phyloP scores from a whole-genome alignment of 2,888 invertebrate genomes.

The Agrilus biguttatus region DNA sequence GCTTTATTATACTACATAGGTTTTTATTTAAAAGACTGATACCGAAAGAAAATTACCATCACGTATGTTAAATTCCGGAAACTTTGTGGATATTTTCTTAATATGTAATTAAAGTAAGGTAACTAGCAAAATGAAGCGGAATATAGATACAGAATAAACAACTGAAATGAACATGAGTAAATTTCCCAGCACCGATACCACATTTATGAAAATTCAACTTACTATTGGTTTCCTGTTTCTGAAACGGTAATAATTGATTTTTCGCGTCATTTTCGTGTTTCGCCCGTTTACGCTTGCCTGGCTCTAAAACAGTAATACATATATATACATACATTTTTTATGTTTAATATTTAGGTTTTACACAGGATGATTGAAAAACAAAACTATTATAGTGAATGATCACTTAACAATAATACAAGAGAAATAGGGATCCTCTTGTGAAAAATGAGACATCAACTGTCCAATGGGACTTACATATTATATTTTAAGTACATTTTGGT shows the following conservation, averaged over 20 bases:
- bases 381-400: background rate
- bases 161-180: slow-evolving; percentile 1
- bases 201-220: slow-evolving; percentile 27
- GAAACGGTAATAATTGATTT: slow-evolving; percentile 30
- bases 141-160: slow-evolving; percentile 1
- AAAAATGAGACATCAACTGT: no score
- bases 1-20: no score
- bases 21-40: no score
- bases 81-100: no score
- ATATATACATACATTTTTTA: background rate
- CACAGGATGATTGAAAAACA: background rate
- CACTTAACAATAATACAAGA: no score
- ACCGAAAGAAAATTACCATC: no score
- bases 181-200: slow-evolving; percentile 11
- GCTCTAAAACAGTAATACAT: slow-evolving; percentile 14
- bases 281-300: slow-evolving; percentile 42
- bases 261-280: slow-evolving; percentile 37
- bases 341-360: background rate
- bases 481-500: no score
- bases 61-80: no score
- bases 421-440: no score
- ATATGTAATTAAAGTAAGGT: no score
- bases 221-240: slow-evolving; percentile 33
- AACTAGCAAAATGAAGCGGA: background rate
- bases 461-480: no score